Conservation (phyloP, 2,888 invertebrate genomes). For the Agapetus fuscipes region DNA sequence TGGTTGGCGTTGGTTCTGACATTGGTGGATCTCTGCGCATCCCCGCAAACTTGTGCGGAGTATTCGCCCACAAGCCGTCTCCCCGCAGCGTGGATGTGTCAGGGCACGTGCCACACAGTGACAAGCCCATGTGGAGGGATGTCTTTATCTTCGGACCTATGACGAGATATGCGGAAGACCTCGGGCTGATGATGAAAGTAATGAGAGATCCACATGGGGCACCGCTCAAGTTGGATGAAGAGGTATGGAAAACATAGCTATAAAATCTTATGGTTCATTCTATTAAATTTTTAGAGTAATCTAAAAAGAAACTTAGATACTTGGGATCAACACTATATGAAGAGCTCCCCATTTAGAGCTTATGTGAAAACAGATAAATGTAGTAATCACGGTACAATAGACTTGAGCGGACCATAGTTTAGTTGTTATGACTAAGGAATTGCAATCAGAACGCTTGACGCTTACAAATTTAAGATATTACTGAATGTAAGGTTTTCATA, state of each 20-base stretch:
- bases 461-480: no score
- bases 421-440: no score
- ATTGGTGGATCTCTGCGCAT: conserved; percentile 85
- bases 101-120: conserved; percentile 58
- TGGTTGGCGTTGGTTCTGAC: conserved; percentile 79
- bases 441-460: no score
- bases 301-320: neutral
- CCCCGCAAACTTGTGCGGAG: conserved; percentile 83
- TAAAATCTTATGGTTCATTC: neutral
- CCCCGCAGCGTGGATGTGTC: conserved; percentile 53
- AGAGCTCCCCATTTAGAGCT: no score
- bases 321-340: no score
- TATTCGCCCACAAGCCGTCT: conserved; percentile 85
- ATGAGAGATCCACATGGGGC: conserved; percentile 46
- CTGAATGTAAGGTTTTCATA: no score
- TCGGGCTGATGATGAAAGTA: conserved; percentile 63
- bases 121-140: conserved; percentile 50
- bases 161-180: conserved; percentile 76
- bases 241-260: conserved; percentile 23
- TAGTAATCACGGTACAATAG: no score
- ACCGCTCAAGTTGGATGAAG: conserved; percentile 37
- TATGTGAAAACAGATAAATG: no score
- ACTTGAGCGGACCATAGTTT: no score
- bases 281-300: neutral
- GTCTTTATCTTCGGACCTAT: conserved; percentile 79